These are phyloP conservation scores for Python bivittatus DNA, from an alignment of 2,113 vertebrate species.

Conservation along the genomic window DNA sequence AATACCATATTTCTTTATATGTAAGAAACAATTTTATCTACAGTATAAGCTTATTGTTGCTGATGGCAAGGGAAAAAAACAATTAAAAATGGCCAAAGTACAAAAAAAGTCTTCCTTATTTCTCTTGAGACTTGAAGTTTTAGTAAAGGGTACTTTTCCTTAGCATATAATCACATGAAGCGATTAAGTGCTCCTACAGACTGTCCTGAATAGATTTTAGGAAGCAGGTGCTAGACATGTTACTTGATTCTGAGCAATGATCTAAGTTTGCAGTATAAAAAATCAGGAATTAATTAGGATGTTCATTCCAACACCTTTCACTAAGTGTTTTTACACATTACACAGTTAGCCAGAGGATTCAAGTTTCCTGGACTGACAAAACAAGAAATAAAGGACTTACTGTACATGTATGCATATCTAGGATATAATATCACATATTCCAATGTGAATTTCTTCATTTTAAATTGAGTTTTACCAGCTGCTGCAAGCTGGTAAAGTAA, in stretches of 20 bases:
- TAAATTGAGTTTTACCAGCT: conserved; percentile 9
- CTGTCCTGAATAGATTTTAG: neutral
- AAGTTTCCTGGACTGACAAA: neutral
- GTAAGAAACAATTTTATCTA: neutral
- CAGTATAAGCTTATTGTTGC: neutral
- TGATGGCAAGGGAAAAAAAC: neutral
- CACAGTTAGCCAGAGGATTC: neutral
- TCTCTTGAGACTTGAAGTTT: neutral
- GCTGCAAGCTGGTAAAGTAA: conserved; percentile 3
- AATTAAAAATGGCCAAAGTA: neutral
- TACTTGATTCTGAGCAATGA: neutral
- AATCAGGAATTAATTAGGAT: conserved; percentile 22
- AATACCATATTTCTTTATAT: neutral
- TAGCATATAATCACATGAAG: neutral
- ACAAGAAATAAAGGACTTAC: neutral
- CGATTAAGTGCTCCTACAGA: neutral
- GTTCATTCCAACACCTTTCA: conserved; percentile 19
- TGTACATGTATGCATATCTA: neutral
- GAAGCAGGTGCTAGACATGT: conserved; percentile 4
- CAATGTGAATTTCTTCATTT: conserved; percentile 10
- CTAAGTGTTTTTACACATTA: conserved; percentile 11
- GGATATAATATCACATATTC: conserved; percentile 10
- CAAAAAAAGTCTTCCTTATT: neutral
- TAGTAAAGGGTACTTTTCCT: conserved; percentile 1
- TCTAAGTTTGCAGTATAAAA: conserved; percentile 10